Percentiles rank a stretch among this genome's conserved stretches.
These are phyloP conservation scores for Aleiodes alternator DNA, from an alignment of 2,888 invertebrate genomes.

Conservation along the genomic window DNA sequence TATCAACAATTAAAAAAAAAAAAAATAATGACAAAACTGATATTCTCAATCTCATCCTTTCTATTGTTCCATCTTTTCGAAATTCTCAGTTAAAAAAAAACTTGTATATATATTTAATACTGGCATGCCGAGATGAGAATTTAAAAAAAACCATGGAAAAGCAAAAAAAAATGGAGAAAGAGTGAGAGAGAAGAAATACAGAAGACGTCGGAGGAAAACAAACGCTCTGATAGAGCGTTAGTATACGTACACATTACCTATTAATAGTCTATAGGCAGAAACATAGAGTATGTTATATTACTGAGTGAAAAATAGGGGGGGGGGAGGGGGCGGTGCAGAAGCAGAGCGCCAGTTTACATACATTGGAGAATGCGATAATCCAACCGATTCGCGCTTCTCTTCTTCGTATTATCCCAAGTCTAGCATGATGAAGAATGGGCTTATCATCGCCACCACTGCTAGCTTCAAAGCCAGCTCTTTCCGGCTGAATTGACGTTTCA, in stretches of 20 bases:
- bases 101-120: neutral
- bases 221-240: slow-evolving; percentile 54
- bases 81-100: neutral
- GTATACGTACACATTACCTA: slow-evolving; percentile 54
- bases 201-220: slow-evolving; percentile 18
- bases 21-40: no score
- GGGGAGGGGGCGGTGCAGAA: slow-evolving; percentile 8
- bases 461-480: slow-evolving; percentile 30
- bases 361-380: slow-evolving; percentile 30
- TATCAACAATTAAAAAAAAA: no score
- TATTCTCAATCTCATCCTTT: no score
- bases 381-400: slow-evolving; percentile 21
- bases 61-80: neutral
- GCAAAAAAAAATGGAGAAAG: neutral
- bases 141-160: slow-evolving; percentile 7
- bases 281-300: neutral
- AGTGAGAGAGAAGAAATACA: slow-evolving; percentile 1
- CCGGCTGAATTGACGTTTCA: slow-evolving; percentile 33
- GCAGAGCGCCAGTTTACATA: neutral
- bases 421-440: slow-evolving; percentile 35
- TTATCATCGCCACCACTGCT: slow-evolving; percentile 20
- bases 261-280: slow-evolving; percentile 51
- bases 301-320: neutral
- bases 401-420: slow-evolving; percentile 21
- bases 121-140: neutral